A percentile compares a stretch with the other conserved stretches of the same genome.
phyloP scores from a whole-genome alignment of 2,888 invertebrate genomes.

The Tenthredo notha region DNA sequence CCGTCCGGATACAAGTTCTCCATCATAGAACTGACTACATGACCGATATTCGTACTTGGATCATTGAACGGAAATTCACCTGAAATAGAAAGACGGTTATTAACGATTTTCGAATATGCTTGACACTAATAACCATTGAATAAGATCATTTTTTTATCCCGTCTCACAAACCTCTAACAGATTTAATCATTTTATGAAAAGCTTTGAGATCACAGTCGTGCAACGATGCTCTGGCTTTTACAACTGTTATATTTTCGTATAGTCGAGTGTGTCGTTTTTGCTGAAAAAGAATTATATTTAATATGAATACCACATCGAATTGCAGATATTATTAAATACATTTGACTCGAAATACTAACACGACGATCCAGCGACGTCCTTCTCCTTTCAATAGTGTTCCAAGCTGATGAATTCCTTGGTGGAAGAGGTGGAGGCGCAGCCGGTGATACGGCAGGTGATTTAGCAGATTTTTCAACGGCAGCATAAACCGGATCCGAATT shows the following conservation, averaged over 20 bases:
- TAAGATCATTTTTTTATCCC: neutral
- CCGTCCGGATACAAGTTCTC: conserved; percentile 88
- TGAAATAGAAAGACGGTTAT: conserved; percentile 71
- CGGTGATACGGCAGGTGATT: conserved; percentile 79
- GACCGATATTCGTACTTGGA: conserved; percentile 90
- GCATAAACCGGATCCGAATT: conserved; percentile 85
- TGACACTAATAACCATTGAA: conserved; percentile 17
- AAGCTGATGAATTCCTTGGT: conserved; percentile 80
- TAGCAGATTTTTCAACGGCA: conserved; percentile 82
- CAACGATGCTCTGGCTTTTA: conserved; percentile 83
- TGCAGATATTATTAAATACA: conserved; percentile 39
- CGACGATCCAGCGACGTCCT: conserved; percentile 76
- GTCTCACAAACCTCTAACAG: conserved; percentile 85
- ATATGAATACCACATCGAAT: neutral
- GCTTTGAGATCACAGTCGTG: conserved; percentile 90
- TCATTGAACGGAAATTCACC: conserved; percentile 89
- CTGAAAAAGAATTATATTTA: conserved; percentile 69
- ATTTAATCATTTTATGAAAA: conserved; percentile 91
- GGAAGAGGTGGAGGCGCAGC: conserved; percentile 83
- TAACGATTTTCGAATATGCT: conserved; percentile 46
- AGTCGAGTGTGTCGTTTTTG: conserved; percentile 82
- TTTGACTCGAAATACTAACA: conserved; percentile 64
- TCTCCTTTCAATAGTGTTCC: conserved; percentile 80
- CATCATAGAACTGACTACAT: conserved; percentile 93
- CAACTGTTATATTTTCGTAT: conserved; percentile 85